A percentile compares a stretch with the other conserved stretches of the same genome.
Evolutionary conservation across 1,140 invertebrate species (phyloP).

Genomic region (Neotoxoptera formosana): DNA sequence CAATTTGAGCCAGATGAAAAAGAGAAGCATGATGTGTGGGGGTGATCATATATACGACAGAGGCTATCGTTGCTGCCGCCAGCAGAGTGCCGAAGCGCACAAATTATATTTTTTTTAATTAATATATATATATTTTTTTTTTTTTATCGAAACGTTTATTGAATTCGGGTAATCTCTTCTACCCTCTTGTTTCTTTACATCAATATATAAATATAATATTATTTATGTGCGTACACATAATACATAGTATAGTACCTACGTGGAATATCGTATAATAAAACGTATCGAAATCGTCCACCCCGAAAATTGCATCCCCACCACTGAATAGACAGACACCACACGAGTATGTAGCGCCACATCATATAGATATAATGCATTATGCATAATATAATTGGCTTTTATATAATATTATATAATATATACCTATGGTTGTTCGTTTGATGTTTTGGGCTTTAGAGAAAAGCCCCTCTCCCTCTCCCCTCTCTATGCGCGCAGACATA

Average conservation of each 20-base stretch:
- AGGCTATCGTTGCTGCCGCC: background rate
- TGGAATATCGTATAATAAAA: conserved; percentile 5
- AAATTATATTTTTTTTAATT: background rate
- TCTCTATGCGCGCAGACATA: background rate
- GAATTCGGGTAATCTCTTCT: background rate
- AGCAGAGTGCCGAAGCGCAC: background rate
- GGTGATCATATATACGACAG: background rate
- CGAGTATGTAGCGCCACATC: background rate
- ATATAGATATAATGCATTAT: background rate
- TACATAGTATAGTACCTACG: background rate
- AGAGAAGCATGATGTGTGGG: background rate
- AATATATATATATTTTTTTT: background rate
- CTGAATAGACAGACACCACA: background rate
- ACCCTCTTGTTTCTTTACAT: background rate
- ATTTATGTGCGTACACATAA: background rate
- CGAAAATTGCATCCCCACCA: background rate
- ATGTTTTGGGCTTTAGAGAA: background rate
- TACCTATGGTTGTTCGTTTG: background rate
- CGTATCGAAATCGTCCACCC: background rate
- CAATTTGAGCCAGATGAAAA: background rate
- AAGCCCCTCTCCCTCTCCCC: background rate
- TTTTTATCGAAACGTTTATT: background rate
- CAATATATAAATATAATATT: conserved; percentile 1
- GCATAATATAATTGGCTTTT: conserved; percentile 8
- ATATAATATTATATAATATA: background rate